These are phyloP conservation scores for Parnassius glacialis DNA, from an alignment of 2,888 invertebrate species.

Conservation along the genomic window DNA sequence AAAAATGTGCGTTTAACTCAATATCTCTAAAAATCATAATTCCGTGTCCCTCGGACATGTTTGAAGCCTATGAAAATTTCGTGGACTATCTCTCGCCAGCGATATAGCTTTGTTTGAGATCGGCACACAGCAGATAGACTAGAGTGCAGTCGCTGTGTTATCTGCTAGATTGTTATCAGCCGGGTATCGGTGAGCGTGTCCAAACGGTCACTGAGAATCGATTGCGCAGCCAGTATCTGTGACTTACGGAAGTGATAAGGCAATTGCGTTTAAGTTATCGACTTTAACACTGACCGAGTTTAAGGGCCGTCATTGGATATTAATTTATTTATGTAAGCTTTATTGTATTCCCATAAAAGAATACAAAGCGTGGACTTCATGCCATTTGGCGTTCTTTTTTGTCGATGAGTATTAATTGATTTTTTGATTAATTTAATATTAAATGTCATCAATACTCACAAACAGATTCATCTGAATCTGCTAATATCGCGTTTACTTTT, in stretches of 20 bases:
- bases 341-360: no score
- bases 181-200: conserved; percentile 61
- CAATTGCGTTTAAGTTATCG: conserved; percentile 39
- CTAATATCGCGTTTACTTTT: no score
- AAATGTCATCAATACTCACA: no score
- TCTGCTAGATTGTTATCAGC: conserved; percentile 62
- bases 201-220: conserved; percentile 45
- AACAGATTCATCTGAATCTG: no score
- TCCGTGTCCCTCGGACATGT: conserved; percentile 17
- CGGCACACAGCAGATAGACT: conserved; percentile 30
- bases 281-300: conserved; percentile 57
- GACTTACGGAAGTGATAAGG: conserved; percentile 49
- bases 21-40: no score
- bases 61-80: conserved; percentile 29
- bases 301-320: neutral
- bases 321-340: no score
- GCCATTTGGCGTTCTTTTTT: no score
- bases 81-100: conserved; percentile 34
- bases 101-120: conserved; percentile 25
- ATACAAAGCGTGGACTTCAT: no score
- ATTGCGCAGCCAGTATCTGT: conserved; percentile 43
- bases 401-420: no score
- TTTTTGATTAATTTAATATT: no score
- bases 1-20: no score
- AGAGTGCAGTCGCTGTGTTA: conserved; percentile 41